phyloP scores from a whole-genome alignment of 2,113 vertebrate species.

The Phalacrocorax aristotelis region DNA sequence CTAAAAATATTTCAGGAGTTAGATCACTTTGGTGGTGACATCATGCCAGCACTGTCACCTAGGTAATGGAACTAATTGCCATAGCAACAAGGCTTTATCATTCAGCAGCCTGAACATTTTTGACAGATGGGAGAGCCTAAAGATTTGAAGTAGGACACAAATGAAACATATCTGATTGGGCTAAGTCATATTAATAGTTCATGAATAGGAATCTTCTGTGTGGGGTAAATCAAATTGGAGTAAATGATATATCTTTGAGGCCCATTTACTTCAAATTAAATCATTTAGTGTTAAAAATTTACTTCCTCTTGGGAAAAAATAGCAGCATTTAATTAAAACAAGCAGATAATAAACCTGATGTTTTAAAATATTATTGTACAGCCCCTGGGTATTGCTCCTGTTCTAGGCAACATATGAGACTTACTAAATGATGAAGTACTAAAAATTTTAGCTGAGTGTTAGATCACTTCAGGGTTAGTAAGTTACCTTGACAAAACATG shows the following conservation, averaged over 20 bases:
- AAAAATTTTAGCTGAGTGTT: background rate
- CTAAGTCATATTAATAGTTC: conserved; percentile 46
- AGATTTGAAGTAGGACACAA: conserved; percentile 66
- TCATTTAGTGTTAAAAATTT: background rate
- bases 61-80: conserved; percentile 78
- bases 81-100: conserved; percentile 77
- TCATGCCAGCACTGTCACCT: conserved; percentile 74
- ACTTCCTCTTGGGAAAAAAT: background rate
- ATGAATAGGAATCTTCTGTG: conserved; percentile 34
- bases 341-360: conserved; percentile 27
- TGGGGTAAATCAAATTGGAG: background rate
- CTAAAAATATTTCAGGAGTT: conserved; percentile 66
- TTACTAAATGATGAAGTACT: background rate
- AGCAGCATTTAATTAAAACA: conserved; percentile 36
- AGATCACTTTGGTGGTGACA: conserved; percentile 67
- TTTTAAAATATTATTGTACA: conserved; percentile 11
- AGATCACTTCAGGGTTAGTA: background rate
- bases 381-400: background rate
- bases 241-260: background rate
- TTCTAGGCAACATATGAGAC: background rate
- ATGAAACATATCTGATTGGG: conserved; percentile 35
- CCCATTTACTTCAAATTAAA: conserved; percentile 25
- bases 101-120: conserved; percentile 54
- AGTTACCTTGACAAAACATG: background rate
- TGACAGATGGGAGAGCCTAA: conserved; percentile 69